These are phyloP conservation scores for Andrena dorsata DNA, from an alignment of 2,888 invertebrate genomes.

Conservation along the genomic window DNA sequence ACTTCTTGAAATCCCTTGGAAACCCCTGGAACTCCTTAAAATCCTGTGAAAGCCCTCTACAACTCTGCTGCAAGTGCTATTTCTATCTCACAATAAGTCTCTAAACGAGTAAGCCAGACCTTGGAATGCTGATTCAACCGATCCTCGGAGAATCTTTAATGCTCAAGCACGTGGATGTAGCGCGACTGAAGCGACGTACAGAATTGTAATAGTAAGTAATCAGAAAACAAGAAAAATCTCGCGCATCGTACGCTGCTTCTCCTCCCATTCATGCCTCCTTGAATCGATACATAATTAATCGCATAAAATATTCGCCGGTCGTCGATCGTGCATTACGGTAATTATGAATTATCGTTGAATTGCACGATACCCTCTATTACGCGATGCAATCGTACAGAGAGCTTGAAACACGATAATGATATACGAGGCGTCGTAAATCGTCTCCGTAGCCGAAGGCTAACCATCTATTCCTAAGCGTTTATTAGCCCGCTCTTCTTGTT, in stretches of 20 bases:
- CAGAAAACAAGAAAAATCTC: no score
- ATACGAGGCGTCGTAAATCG: constrained; percentile 50
- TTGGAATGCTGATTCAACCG: no score
- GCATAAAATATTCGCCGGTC: neutral
- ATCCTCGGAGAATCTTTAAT: no score
- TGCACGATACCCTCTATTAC: constrained; percentile 46
- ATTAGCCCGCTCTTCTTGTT: constrained; percentile 28
- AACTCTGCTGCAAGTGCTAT: no score
- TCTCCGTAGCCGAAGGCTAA: constrained; percentile 30
- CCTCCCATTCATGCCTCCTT: neutral
- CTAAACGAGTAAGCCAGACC: no score
- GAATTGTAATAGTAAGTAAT: no score
- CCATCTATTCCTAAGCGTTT: constrained; percentile 49
- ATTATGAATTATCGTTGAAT: constrained; percentile 42
- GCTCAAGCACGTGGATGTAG: no score
- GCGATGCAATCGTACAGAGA: constrained; percentile 18
- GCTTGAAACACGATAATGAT: constrained; percentile 48
- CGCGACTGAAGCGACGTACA: no score
- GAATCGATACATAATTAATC: constrained; percentile 24
- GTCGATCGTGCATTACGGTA: neutral
- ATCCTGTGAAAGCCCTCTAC: no score
- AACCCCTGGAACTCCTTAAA: no score
- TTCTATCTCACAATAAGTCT: no score
- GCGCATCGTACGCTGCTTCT: neutral
- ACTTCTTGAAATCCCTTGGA: no score